Percentiles rank a stretch among this genome's conserved stretches.
phyloP scores from a whole-genome alignment of 1,140 invertebrate species.

The Stenopsyche tienmushanensis region DNA sequence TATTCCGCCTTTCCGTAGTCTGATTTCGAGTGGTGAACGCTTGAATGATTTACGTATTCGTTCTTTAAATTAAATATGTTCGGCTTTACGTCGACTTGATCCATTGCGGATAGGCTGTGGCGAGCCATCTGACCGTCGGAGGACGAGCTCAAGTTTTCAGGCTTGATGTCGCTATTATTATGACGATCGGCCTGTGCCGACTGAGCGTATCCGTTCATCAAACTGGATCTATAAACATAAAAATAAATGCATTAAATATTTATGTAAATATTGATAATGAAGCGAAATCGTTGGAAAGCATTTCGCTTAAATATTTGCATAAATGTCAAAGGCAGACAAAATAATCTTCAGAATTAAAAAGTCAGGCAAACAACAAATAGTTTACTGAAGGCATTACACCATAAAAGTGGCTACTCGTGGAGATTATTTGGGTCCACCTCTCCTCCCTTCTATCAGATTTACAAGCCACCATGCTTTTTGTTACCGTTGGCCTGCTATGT shows the following conservation, averaged over 20 bases:
- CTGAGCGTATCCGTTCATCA: slow-evolving; percentile 54
- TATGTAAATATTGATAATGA: neutral
- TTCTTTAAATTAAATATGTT: slow-evolving; percentile 55
- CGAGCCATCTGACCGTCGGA: slow-evolving; percentile 32
- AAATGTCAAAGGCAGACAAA: too few species aligned
- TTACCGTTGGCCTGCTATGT: neutral
- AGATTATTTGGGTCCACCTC: neutral
- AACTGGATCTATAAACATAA: slow-evolving; percentile 47
- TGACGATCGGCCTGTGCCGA: slow-evolving; percentile 47
- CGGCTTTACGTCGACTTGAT: slow-evolving; percentile 52
- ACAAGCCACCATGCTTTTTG: neutral
- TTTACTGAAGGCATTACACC: neutral
- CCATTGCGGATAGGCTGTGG: slow-evolving; percentile 43
- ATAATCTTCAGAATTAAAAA: neutral
- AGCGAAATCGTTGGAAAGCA: too few species aligned
- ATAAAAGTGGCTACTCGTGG: neutral
- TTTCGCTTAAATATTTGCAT: too few species aligned
- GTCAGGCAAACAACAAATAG: slow-evolving; percentile 15
- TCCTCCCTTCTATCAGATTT: neutral
- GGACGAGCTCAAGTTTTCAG: slow-evolving; percentile 50
- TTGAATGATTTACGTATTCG: slow-evolving; percentile 52
- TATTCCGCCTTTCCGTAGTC: slow-evolving; percentile 33
- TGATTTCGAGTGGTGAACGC: slow-evolving; percentile 41
- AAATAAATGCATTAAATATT: neutral
- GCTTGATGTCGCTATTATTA: slow-evolving; percentile 53